phyloP scores from a whole-genome alignment of 2,113 vertebrate species.

The Lanius collurio region DNA sequence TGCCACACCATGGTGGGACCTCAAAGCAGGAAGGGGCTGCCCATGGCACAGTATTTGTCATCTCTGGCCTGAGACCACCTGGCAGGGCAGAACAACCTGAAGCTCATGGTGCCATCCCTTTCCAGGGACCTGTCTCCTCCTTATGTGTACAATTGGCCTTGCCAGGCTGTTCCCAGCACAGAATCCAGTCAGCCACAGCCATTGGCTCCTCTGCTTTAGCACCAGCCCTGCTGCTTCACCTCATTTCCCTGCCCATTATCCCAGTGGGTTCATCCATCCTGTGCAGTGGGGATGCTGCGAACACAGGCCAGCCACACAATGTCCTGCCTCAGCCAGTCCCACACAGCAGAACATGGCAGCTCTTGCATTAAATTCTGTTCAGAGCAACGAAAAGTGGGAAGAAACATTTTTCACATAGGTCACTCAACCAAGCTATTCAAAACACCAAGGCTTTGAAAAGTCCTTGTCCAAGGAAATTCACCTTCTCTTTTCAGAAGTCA shows the following conservation, averaged over 20 bases:
- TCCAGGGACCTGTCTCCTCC: background rate
- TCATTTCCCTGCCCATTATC: background rate
- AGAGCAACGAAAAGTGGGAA: background rate
- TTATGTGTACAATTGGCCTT: accelerated
- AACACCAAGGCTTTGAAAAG: background rate
- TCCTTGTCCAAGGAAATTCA: background rate
- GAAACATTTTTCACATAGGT: background rate
- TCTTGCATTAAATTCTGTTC: background rate
- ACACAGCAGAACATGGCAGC: background rate
- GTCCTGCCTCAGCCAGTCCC: background rate
- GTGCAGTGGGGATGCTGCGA: accelerated
- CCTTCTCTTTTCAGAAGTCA: background rate
- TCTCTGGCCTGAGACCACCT: background rate
- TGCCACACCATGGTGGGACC: background rate
- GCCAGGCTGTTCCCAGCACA: background rate
- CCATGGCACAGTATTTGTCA: background rate
- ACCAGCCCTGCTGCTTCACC: background rate
- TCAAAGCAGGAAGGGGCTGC: background rate
- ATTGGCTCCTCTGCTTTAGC: background rate
- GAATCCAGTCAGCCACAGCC: background rate
- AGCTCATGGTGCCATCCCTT: background rate
- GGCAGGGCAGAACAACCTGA: background rate
- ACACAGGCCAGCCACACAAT: accelerated
- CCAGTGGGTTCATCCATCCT: accelerated
- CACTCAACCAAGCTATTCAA: background rate